These are phyloP conservation scores for Erythrocercus mccallii DNA, from an alignment of 2,113 vertebrate species.

Conservation along the genomic window DNA sequence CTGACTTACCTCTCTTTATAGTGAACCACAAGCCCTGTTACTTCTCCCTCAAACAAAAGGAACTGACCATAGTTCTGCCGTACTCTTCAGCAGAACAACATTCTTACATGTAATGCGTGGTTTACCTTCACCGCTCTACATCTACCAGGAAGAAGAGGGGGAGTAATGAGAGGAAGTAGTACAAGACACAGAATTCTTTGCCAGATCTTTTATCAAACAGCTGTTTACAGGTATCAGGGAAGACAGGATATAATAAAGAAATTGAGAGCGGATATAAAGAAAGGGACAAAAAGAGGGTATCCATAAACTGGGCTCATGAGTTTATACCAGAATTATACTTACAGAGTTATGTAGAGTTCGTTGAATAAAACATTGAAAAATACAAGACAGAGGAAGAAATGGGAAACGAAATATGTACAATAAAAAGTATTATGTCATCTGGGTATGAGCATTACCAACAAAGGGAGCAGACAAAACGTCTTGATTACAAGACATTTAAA, in stretches of 20 bases:
- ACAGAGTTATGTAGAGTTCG: neutral
- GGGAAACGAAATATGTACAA: neutral
- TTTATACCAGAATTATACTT: neutral
- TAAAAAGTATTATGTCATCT: neutral
- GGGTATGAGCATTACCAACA: neutral
- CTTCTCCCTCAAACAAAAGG: neutral
- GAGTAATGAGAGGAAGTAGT: neutral
- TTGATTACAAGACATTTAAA: neutral
- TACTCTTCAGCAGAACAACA: neutral
- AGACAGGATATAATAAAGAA: neutral
- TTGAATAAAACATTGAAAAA: neutral
- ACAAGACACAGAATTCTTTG: neutral
- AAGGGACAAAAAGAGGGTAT: accelerated
- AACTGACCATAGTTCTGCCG: neutral
- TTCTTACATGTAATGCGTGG: neutral
- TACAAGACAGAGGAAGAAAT: neutral
- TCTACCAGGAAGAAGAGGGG: neutral
- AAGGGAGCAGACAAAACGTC: neutral
- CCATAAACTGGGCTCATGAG: neutral
- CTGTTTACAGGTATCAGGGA: neutral
- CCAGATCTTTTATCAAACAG: neutral
- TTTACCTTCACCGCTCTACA: neutral
- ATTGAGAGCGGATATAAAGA: neutral
- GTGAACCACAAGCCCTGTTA: neutral
- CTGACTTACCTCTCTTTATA: neutral